Percentiles rank a stretch among this genome's conserved stretches.
phyloP scores from a whole-genome alignment of 1,140 invertebrate genomes.

The Hirudo medicinalis region DNA sequence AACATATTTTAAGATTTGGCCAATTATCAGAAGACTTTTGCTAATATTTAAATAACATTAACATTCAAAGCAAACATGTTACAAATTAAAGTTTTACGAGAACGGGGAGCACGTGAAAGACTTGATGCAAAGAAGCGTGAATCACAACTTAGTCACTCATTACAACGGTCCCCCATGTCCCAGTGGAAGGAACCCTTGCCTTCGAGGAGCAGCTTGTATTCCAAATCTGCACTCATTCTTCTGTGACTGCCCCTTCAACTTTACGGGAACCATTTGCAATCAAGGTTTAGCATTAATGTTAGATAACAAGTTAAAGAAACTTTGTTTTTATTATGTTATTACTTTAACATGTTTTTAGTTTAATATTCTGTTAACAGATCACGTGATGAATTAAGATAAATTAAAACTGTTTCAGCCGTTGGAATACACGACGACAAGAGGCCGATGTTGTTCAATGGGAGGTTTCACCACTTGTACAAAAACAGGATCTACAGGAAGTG shows the following conservation, averaged over 20 bases:
- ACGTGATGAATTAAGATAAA: too few species aligned
- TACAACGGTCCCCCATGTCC: conserved; percentile 13
- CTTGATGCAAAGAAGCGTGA: not conserved
- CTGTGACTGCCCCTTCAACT: not conserved
- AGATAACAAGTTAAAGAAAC: not conserved
- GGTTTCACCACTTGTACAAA: conserved; percentile 51
- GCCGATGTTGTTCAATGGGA: conserved; percentile 52
- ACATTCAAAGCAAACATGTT: too few species aligned
- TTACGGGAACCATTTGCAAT: not conserved
- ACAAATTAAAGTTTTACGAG: conserved; percentile 7
- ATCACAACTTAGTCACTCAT: conserved; percentile 2
- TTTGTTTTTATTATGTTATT: too few species aligned
- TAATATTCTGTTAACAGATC: too few species aligned
- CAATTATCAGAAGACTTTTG: too few species aligned
- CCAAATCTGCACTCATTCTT: not conserved
- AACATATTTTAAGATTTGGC: too few species aligned
- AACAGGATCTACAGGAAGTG: conserved; percentile 51
- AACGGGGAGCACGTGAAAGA: not conserved
- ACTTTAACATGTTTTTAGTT: too few species aligned
- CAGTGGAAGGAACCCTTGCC: not conserved
- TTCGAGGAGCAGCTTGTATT: not conserved
- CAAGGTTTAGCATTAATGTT: not conserved
- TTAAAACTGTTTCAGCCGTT: conserved; percentile 29
- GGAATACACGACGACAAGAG: conserved; percentile 42
- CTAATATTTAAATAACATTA: too few species aligned